These are phyloP conservation scores for Polylopha cassiicola DNA, from an alignment of 2,888 invertebrate genomes.

Conservation along the genomic window DNA sequence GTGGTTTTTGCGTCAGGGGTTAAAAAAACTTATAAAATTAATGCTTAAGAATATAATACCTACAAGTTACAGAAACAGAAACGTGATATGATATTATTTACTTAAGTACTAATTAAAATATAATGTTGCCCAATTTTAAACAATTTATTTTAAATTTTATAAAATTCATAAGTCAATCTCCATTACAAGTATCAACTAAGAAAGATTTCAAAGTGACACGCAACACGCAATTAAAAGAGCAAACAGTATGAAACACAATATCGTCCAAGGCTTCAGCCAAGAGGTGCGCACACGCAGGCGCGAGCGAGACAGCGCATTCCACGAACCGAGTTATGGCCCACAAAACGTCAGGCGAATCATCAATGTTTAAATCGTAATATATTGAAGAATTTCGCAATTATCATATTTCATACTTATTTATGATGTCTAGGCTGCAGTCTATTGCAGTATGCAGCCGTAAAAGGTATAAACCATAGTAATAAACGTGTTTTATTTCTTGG, in stretches of 20 bases:
- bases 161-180: no score
- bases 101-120: no score
- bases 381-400: slow-evolving; percentile 77
- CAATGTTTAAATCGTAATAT: slow-evolving; percentile 76
- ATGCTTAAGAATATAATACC: no score
- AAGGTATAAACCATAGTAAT: slow-evolving; percentile 35
- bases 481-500: slow-evolving; percentile 54
- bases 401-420: slow-evolving; percentile 77
- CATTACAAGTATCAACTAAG: slow-evolving; percentile 2
- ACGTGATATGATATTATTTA: no score
- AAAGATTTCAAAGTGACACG: slow-evolving; percentile 29
- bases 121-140: no score
- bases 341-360: slow-evolving; percentile 74
- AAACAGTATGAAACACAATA: slow-evolving; percentile 47
- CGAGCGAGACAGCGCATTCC: slow-evolving; percentile 40
- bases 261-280: slow-evolving; percentile 23
- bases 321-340: slow-evolving; percentile 68
- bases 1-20: no score
- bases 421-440: slow-evolving; percentile 71
- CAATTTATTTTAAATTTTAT: no score
- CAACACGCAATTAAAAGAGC: slow-evolving; percentile 42
- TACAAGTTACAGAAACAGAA: no score
- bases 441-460: slow-evolving; percentile 66
- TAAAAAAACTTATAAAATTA: no score
- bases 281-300: slow-evolving; percentile 24